Conservation (phyloP, 2,797 vertebrate genomes). For the Cetoscarus ocellatus region DNA sequence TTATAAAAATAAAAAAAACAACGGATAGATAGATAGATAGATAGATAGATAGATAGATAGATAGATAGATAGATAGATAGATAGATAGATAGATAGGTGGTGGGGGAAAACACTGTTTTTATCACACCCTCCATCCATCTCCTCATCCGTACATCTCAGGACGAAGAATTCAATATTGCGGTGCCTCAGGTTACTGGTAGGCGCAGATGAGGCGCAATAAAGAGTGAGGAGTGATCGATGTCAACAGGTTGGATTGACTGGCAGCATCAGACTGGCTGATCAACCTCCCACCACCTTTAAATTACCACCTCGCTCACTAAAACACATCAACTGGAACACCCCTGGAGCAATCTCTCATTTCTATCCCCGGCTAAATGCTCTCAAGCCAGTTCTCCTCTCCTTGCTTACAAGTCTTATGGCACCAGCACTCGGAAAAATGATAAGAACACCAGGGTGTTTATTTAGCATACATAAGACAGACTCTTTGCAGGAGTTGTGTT, state of each 20-base stretch:
- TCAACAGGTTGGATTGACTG: conserved; percentile 26
- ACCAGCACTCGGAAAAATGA: conserved; percentile 54
- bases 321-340: background rate
- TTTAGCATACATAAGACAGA: conserved; percentile 61
- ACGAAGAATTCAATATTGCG: conserved; percentile 51
- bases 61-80: too few relatives aligned
- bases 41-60: too few relatives aligned
- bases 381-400: conserved; percentile 13
- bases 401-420: conserved; percentile 34
- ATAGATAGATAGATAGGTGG: too few relatives aligned
- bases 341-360: background rate
- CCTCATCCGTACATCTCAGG: conserved; percentile 34
- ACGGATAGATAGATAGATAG: too few relatives aligned
- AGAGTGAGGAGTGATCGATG: conserved; percentile 53
- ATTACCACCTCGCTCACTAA: background rate
- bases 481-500: conserved; percentile 62
- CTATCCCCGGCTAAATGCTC: conserved; percentile 6
- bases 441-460: conserved; percentile 53
- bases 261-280: conserved; percentile 24
- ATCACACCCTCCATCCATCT: conserved; percentile 44
- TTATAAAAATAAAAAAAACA: too few relatives aligned
- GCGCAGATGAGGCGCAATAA: conserved; percentile 49
- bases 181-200: conserved; percentile 55
- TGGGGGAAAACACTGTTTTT: too few relatives aligned
- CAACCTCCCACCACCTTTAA: background rate